Evolutionary conservation across 1,140 invertebrate species (phyloP), one percentile per base, ranked within the genome.

Genomic region (Stegodyphus dumicola): DNA sequence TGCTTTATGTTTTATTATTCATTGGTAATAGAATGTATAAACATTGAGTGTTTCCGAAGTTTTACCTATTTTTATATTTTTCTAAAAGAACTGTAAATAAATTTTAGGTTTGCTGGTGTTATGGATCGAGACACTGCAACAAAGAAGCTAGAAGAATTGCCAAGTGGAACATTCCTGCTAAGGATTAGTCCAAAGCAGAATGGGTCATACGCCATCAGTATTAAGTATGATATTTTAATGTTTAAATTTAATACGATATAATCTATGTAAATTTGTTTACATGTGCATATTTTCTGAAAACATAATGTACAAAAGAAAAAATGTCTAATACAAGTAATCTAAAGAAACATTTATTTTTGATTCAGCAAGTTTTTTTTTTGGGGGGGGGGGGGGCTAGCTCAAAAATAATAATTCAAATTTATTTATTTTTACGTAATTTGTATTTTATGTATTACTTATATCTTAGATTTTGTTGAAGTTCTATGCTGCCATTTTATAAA

Each of bases 151-250:
- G 94, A 96, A 90, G 91, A 93, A 66, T 93, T 96, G 65, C 93
- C 94, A 87, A 94, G 96, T 90, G 96, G 97, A 85, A 97, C 97
- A 3, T 98, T 96, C 91, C 92, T 98, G 89, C 92, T 99, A 70
- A 92, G 97, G 70, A 94, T 96, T 81, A 93, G 96, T 77, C 95
- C 95, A 6, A 89, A 89, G 56, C 90, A 90, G 87, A 87, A 87
- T 76, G 87, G 88, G 86, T 74, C 87, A 89, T 97, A 95, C 90
- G 97, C 96, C 70, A 93, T 98, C 60, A 97, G 96, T 90, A 93
- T 98, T 87, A 97, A 96, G 96, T 97, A 92, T 92, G 93, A 93
- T 65, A 65, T 73, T 6, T 51, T 84, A 60, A 10, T 60, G 56
- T 60, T 60, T 60, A 56, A 33, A 5, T 60, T 60, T 60, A 56